These are phyloP conservation scores for Aspidiotus destructor DNA, from an alignment of 2,888 invertebrate genomes.

Conservation along the genomic window DNA sequence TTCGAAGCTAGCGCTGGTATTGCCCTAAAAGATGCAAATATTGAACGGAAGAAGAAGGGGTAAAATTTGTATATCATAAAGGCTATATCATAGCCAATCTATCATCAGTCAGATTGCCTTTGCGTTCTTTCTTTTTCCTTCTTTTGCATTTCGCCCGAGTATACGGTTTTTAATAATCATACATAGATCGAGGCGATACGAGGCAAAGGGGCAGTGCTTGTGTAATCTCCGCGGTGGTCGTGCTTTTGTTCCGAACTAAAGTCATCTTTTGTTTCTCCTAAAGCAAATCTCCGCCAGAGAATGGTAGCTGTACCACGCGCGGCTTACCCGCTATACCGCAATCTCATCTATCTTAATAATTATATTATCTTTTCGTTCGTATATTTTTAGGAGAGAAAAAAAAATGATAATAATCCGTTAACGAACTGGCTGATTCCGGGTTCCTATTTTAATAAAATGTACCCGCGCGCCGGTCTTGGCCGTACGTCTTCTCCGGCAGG, in stretches of 20 bases:
- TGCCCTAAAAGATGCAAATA: no score
- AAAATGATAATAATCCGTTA: constrained; percentile 32
- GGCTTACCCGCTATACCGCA: constrained; percentile 24
- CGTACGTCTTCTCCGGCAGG: constrained; percentile 16
- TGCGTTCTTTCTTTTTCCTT: no score
- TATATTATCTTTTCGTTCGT: constrained; percentile 31
- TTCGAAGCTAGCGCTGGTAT: no score
- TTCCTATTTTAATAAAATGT: constrained; percentile 31
- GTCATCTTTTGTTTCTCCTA: constrained; percentile 31
- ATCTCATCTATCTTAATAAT: constrained; percentile 33
- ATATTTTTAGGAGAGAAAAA: constrained; percentile 16
- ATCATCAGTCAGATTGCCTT: no score
- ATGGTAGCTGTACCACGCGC: constrained; percentile 23
- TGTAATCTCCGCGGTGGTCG: constrained; percentile 32
- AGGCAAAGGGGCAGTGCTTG: not conserved
- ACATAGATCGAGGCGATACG: no score
- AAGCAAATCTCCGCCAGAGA: constrained; percentile 25
- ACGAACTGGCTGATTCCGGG: constrained; percentile 31
- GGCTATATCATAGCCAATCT: no score
- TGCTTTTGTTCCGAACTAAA: constrained; percentile 28
- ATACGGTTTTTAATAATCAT: no score
- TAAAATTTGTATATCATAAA: no score
- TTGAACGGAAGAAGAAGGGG: no score
- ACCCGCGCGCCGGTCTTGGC: constrained; percentile 9
- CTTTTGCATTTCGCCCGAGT: no score